Base-by-base conservation (phyloP, 92 coral and sea anemone genomes). In the Pocillopora grandis region DNA sequence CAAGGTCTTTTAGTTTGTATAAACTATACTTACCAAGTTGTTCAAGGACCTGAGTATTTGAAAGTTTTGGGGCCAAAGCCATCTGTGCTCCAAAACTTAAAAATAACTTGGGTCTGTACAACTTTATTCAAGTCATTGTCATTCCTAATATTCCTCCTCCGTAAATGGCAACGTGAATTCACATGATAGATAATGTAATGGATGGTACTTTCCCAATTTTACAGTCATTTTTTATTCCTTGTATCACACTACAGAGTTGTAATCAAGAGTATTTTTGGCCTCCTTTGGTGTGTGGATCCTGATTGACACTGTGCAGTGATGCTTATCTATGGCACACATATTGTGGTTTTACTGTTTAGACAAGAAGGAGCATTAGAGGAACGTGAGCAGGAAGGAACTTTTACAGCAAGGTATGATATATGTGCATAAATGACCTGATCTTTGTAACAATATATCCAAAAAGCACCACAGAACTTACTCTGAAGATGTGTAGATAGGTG, bases 361-460 rank as follows among this genome's bases (percentile, higher is more conserved):
- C 99, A 97, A 62, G 99, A 97, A 68, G 99, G 98, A 9, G 90
- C 86, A 2, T 84, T 94, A n/a, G 99, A 97, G 56, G 99, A 95
- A 42, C 95, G 90, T 80, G 98, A 94, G 3, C 93, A 87, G 19
- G 97, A 93, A 8, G 62, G 80, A 18, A 82, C 87, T 21, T 80
- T 88, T 66, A 64, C 93, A 20, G 92, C 92, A 87, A 92, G 98
- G 92, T 93, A 55, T 18, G 17, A 65, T 15, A 20, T 55, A 18
- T 21, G 31, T 76, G 17, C 9, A 17, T 16, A 11, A 58, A 14
- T 62, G 59, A 14, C 23, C 10, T 67, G 35, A 11, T 5, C 56
- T 52, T 31, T 21, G 6, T 12, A 13, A 1, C 36, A 69, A 69
- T 71, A n/a, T 37, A 10, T 48, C 19, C 36, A 15, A 17, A 4